Base-by-base conservation (phyloP, 2,888 invertebrate species). In the Muscina levida region DNA sequence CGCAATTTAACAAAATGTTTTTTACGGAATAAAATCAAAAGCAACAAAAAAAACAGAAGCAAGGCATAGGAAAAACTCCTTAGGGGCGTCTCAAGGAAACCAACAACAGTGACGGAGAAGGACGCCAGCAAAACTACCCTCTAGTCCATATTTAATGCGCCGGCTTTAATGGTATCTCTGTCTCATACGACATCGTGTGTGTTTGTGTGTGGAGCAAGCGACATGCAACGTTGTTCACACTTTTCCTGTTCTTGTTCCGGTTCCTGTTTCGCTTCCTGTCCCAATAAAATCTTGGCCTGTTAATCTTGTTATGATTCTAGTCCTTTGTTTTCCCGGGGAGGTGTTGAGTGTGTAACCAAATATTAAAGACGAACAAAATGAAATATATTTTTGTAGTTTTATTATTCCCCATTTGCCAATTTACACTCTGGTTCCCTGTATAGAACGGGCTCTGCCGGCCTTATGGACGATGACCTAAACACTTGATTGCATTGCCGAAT, bases 1-100 rank as follows among this genome's bases (percentile, higher is more conserved):
- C 81, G 77, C 81, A 74, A 81, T 74, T 81, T 77, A 75, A 77
- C 77, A 74, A 81, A 81, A 77, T 74, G 53, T 74, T 81, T 59
- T 81, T 31, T 71, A 67, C 19, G 10, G 22, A 62, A 42, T 22
- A 62, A 62, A 42, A 42, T 17, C 1, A 8, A 19, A 13, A 2
- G 3, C 11, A 37, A 39, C 10, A 31, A 31, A 57, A 26, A 53
- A 48, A 15, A 42, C 53, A 53, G 22, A 59, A 42, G 56, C 15
- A 57, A 59, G 67, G 11, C n/a, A 26, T 0, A 1, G 73, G 70
- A 26, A 75, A 22, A 65, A 73, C 42, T 62, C 67, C 80, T 81
- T 72, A 72, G 74, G 74, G 80, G 80, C 71, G 67, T 65, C 59
- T 39, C 24, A 57, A 19, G 44, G 56, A 72, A 66, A 59, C 66